A percentile compares a stretch with the other conserved stretches of the same genome.
These are phyloP conservation scores for Naja naja DNA, from an alignment of 2,113 vertebrate genomes.

Conservation along the genomic window DNA sequence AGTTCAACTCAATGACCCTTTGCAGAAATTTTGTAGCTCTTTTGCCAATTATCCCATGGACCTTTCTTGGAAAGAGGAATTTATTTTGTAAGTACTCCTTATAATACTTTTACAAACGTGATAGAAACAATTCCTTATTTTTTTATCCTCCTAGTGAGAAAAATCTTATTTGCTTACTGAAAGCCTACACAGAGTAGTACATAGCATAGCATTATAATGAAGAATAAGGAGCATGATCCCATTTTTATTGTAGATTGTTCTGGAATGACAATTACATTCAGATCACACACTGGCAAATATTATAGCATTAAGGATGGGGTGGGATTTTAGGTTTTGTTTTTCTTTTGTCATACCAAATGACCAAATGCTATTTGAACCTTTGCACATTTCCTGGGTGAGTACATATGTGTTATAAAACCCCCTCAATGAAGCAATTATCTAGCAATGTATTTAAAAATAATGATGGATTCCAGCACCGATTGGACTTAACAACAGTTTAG, in stretches of 20 bases:
- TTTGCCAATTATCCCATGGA: constrained; percentile 68
- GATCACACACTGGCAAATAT: neutral
- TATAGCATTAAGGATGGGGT: neutral
- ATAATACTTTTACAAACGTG: neutral
- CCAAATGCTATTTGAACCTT: neutral
- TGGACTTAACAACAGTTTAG: neutral
- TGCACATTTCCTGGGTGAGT: neutral
- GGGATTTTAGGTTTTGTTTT: neutral
- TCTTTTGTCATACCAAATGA: neutral
- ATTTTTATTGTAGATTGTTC: neutral
- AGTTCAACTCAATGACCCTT: constrained; percentile 83
- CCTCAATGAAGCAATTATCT: neutral
- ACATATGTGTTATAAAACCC: neutral
- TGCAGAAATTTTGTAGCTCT: constrained; percentile 81
- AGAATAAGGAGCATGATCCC: neutral
- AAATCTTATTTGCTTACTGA: neutral
- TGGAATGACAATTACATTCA: too few relatives aligned
- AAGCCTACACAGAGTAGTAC: neutral
- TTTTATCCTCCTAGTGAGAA: neutral
- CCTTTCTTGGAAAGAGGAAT: constrained; percentile 87
- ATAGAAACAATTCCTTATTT: neutral
- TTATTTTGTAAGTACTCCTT: constrained; percentile 85
- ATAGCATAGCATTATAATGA: neutral
- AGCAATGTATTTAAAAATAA: too few relatives aligned
- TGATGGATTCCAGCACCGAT: neutral